Percentiles rank a stretch among this genome's conserved stretches.
These are phyloP conservation scores for Heliangelus exortis DNA, from an alignment of 2,797 vertebrate genomes.

Conservation along the genomic window DNA sequence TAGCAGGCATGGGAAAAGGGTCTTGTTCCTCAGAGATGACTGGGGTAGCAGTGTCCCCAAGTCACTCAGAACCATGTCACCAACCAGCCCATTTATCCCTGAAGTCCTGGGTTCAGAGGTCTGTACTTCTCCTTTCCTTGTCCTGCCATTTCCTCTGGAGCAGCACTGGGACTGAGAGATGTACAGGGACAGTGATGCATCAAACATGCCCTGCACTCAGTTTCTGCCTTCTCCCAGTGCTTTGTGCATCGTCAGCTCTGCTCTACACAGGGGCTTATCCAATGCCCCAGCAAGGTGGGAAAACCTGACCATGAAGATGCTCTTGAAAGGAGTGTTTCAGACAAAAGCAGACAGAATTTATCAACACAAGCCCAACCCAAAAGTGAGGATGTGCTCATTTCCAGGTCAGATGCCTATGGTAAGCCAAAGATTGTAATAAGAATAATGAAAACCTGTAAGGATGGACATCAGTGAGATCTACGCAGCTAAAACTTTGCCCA, in stretches of 20 bases:
- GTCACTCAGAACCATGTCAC: not conserved
- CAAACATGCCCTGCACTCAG: not conserved
- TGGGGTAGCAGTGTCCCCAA: not conserved
- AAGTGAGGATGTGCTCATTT: not conserved
- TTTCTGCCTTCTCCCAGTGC: not conserved
- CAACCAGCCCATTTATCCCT: not conserved
- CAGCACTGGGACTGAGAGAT: not conserved
- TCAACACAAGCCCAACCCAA: not conserved
- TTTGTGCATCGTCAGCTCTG: not conserved
- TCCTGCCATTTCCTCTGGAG: not conserved
- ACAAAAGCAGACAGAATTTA: not conserved
- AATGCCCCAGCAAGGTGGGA: not conserved
- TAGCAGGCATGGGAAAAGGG: not conserved
- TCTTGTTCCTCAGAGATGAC: not conserved
- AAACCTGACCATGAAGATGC: not conserved
- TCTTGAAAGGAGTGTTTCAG: not conserved
- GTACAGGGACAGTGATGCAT: not conserved
- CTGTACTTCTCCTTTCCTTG: not conserved
- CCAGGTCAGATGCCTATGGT: not conserved
- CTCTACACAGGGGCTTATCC: not conserved
- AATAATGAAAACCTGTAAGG: not conserved
- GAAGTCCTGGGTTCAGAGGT: not conserved
- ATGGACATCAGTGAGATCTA: not conserved
- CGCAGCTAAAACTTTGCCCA: not conserved
- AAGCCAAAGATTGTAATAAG: not conserved